These are phyloP conservation scores for Ophonus ardosiacus DNA, from an alignment of 2,888 invertebrate genomes.

Conservation along the genomic window DNA sequence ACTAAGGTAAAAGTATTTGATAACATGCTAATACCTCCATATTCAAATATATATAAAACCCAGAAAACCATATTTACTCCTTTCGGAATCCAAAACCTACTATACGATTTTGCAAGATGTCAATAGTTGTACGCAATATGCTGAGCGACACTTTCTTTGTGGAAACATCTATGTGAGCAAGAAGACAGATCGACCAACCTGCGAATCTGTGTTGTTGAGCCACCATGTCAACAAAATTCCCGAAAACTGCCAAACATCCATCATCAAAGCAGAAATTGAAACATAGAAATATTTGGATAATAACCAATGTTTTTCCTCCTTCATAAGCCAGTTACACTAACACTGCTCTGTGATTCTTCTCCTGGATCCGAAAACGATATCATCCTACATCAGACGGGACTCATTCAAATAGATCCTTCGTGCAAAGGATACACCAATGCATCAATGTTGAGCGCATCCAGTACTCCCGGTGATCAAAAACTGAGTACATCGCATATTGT, in stretches of 20 bases:
- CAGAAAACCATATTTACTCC: conserved; percentile 50
- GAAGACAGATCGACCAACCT: conserved; percentile 56
- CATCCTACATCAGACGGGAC: conserved; percentile 49
- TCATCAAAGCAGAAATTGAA: conserved; percentile 62
- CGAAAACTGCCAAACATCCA: conserved; percentile 59
- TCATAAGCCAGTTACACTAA: conserved; percentile 59
- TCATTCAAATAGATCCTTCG: conserved; percentile 31
- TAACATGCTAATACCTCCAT: conserved; percentile 60
- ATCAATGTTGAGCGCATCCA: conserved; percentile 61
- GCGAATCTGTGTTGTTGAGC: conserved; percentile 61
- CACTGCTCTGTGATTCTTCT: conserved; percentile 41
- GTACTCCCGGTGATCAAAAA: conserved; percentile 4
- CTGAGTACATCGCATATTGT: conserved; percentile 56
- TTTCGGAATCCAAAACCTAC: conserved; percentile 64
- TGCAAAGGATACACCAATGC: conserved; percentile 65
- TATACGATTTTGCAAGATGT: conserved; percentile 55
- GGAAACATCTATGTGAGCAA: conserved; percentile 22
- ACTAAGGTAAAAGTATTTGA: no score
- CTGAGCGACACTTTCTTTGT: conserved; percentile 53
- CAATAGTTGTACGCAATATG: conserved; percentile 49
- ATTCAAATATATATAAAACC: conserved; percentile 64
- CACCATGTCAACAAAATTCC: conserved; percentile 61
- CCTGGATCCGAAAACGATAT: conserved; percentile 43
- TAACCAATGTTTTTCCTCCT: conserved; percentile 65
- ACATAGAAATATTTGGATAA: conserved; percentile 63